A percentile compares a stretch with the other conserved stretches of the same genome.
Conservation (phyloP, 2,888 invertebrate genomes). For the Agriopis leucophaearia region DNA sequence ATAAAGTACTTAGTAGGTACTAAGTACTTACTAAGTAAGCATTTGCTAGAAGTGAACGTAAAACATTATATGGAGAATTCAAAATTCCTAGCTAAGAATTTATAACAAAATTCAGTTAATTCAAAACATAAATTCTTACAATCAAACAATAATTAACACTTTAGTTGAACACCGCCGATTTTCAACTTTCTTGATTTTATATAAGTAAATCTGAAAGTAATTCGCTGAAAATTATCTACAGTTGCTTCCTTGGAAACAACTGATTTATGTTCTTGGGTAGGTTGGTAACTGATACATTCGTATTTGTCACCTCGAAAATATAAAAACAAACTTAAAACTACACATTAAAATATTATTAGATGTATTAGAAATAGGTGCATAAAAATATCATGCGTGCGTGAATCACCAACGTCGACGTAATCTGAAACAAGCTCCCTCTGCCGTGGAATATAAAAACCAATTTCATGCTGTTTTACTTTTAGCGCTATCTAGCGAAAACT, state of each 20-base stretch:
- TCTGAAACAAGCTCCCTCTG: conserved; percentile 28
- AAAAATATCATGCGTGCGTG: conserved; percentile 30
- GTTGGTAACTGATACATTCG: conserved; percentile 26
- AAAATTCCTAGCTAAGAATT: too few relatives aligned
- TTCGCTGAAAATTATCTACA: conserved; percentile 1
- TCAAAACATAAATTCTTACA: too few relatives aligned
- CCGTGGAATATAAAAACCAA: conserved; percentile 10
- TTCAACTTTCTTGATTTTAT: neutral
- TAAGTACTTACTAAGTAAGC: too few relatives aligned
- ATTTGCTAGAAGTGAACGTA: too few relatives aligned
- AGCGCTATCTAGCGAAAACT: conserved; percentile 48
- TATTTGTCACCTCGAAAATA: conserved; percentile 23
- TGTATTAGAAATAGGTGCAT: conserved; percentile 27
- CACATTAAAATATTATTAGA: conserved; percentile 26
- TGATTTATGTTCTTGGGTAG: conserved; percentile 14
- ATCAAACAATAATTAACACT: neutral
- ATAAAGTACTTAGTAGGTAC: too few relatives aligned
- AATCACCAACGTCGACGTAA: conserved; percentile 13
- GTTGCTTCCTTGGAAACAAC: neutral
- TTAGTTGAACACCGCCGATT: neutral
- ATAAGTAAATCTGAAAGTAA: neutral
- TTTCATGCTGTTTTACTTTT: conserved; percentile 14
- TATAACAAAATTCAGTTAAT: too few relatives aligned
- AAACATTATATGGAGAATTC: too few relatives aligned
- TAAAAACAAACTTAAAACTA: conserved; percentile 24